phyloP scores from a whole-genome alignment of 1,140 invertebrate species.

The Cydia amplana region DNA sequence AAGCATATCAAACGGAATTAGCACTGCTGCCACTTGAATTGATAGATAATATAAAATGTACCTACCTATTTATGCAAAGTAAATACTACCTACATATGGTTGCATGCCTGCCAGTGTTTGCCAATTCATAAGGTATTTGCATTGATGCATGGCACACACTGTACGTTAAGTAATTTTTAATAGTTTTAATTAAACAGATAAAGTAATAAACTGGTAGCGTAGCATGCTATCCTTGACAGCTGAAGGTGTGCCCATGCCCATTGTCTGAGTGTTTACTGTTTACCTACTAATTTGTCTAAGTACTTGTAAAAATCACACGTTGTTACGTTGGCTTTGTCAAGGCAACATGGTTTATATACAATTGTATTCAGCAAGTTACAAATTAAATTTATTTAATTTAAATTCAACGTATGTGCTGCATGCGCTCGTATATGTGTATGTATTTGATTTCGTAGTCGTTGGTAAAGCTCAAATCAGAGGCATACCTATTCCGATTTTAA shows the following conservation, averaged over 20 bases:
- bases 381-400: neutral
- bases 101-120: conserved; percentile 8
- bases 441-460: neutral
- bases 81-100: neutral
- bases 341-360: neutral
- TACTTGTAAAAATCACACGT: conserved; percentile 23
- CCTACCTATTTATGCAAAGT: neutral
- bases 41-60: neutral
- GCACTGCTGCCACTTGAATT: neutral
- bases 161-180: conserved; percentile 23
- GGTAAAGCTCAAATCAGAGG: neutral
- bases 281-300: conserved; percentile 21
- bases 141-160: conserved; percentile 21
- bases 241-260: conserved; percentile 22
- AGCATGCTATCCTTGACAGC: conserved; percentile 23
- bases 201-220: conserved; percentile 4
- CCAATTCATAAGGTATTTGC: conserved; percentile 22
- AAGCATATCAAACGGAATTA: neutral
- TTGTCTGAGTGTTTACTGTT: conserved; percentile 2
- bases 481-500: neutral
- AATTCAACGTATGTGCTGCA: neutral
- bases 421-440: neutral
- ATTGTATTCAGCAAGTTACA: neutral
- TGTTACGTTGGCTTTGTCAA: neutral
- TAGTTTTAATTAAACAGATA: conserved; percentile 30